Base-by-base conservation (phyloP, 2,113 vertebrate species). In the Micronycteris hirsuta region DNA sequence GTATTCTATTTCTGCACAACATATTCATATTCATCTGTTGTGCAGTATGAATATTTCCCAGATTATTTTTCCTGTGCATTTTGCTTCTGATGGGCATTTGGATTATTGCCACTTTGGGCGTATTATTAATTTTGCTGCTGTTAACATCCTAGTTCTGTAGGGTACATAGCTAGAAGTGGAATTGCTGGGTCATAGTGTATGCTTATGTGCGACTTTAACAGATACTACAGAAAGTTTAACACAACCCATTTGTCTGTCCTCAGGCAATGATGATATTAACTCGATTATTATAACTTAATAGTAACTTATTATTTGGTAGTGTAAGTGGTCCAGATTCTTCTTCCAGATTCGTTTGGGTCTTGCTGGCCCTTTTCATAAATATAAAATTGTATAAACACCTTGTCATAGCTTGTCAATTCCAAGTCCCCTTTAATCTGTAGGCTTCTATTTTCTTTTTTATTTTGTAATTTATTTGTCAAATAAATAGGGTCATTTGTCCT, bases 41-140 rank as follows among this genome's bases (percentile, higher is more conserved):
- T n/a, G n/a, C n/a, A n/a, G 56, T 45, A 49, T 87, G 61, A 63
- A 65, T 91, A 91, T 80, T 87, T 3, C 28, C 38, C 16, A 38
- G 5, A 24, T 76, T 45, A 68, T 65, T 90, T 92, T 91, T 63
- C 12, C 43, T 91, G 36, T 82, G 20, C 56, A 89, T 68, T 89
- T 96, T 93, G 77, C 28, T 87, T n/a, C 71, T 83, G 31, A 68
- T 47, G 17, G 41, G 41, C 43, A 86, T 89, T 92, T 89, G 71
- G 36, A 81, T 76, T 91, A 16, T 89, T 95, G 89, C 80, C 17
- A 76, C 10, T 77, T 90, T 71, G 22, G 67, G 17, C 12, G 24
- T 61, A 11, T n/a, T 86, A 77, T n/a, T 89, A 90, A 70, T 81
- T 68, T 65, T 6, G 28, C 52, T 96, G 14, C 38, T 95, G 43